Evolutionary conservation across 64 coral and sea anemone genomes (phyloP), one percentile per base, ranked within the genome.

Genomic region (Pachyseris speciosa): DNA sequence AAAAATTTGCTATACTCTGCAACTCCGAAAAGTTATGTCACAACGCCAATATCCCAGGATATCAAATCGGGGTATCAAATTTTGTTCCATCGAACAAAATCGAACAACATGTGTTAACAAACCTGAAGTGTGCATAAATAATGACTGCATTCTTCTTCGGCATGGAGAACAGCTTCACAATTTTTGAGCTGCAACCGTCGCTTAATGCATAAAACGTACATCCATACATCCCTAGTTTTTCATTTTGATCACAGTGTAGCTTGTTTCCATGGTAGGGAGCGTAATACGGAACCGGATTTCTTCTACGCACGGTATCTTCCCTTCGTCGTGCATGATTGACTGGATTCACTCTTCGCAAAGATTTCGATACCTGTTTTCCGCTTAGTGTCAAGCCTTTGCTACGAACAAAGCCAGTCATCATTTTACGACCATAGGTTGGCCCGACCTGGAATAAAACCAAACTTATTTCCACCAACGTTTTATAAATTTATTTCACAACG

Each of bases 171-270:
- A 88, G 48, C 45, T 80, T 80, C 26, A 94, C 30, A 5, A 94
- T 87, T 83, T 68, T 87, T 83, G 85, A 88, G 19, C 39, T 88
- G 39, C 84, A 83, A n/a, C 91, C 84, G 83, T 94, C 91, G 61
- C 53, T 81, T 27, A 94, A 25, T 17, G 75, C 74, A 52, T 78
- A 93, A 5, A 93, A 76, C n/a, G n/a, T n/a, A 68, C 70, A 93
- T 31, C 90, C 68, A 64, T 92, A 85, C 57, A 87, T 93, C 3
- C 13, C 69, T 7, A 93, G 72, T 86, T 93, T 93, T 69, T 93
- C 83, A 28, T 93, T 93, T 49, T 93, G 91, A 49, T 93, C 91
- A 86, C 91, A 93, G 17, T 87, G 91, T 43, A 93, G 45, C 45
- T 93, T 93, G 74, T 93, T 76, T 22, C 91, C 83, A 78, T 80